A percentile compares a stretch with the other conserved stretches of the same genome.
Conservation (phyloP, 2,888 invertebrate species). For the Synanthedon vespiformis region DNA sequence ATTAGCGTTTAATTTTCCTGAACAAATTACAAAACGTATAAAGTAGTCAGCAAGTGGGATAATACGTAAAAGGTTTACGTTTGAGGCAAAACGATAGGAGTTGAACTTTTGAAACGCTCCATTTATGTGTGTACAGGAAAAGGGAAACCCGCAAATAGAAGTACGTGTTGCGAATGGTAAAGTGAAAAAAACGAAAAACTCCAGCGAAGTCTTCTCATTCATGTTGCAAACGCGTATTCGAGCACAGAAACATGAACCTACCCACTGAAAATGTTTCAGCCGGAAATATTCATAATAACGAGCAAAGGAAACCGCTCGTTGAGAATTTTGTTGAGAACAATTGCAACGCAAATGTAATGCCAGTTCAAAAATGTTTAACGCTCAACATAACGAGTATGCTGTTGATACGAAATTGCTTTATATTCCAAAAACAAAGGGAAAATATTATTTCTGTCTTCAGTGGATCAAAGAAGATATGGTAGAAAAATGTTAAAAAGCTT, state of each 20-base stretch:
- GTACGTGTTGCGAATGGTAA: constrained; percentile 1
- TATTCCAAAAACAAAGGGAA: too few relatives aligned
- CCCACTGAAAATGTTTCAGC: background rate
- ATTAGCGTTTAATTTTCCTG: too few relatives aligned
- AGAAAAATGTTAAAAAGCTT: too few relatives aligned
- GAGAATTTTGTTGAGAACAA: background rate
- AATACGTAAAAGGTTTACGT: background rate
- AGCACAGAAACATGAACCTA: background rate
- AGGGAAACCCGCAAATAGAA: constrained; percentile 1
- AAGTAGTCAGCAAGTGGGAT: background rate
- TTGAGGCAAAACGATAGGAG: background rate
- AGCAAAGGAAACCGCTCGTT: background rate
- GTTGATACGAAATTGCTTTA: too few relatives aligned
- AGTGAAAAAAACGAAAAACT: background rate
- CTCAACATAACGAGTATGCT: too few relatives aligned
- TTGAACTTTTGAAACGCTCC: background rate
- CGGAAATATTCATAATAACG: background rate
- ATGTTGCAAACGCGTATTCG: background rate
- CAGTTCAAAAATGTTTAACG: too few relatives aligned
- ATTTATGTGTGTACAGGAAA: background rate
- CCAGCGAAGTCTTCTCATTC: background rate
- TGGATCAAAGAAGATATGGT: too few relatives aligned
- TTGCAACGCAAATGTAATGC: background rate
- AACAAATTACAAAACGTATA: too few relatives aligned
- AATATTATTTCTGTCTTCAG: too few relatives aligned